Evolutionary conservation across 2,113 vertebrate species (phyloP).

Genomic region (Loxodonta africana): DNA sequence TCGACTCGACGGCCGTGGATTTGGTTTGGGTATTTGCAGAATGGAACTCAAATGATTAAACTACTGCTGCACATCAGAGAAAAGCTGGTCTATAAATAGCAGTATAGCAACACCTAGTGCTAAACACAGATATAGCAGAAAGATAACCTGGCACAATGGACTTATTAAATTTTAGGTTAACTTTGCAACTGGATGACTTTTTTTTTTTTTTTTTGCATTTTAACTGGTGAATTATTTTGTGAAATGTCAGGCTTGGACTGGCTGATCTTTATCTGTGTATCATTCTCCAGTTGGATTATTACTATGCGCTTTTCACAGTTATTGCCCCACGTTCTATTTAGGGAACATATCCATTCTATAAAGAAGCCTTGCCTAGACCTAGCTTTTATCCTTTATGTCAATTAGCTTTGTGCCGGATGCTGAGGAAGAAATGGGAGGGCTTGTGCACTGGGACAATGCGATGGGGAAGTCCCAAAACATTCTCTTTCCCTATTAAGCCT

Average conservation of each 20-base stretch:
- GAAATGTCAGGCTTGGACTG: not conserved
- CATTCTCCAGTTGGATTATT: not conserved
- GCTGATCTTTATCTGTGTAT: not conserved
- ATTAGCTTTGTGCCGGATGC: not conserved
- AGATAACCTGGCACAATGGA: not conserved
- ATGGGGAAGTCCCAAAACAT: not conserved
- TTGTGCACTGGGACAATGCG: not conserved
- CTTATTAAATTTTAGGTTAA: not conserved
- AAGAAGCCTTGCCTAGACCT: not conserved
- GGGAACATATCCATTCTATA: not conserved
- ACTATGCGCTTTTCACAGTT: not conserved
- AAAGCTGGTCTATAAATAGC: slow-evolving; percentile 79
- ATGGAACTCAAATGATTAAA: slow-evolving; percentile 64
- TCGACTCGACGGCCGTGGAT: too few relatives aligned
- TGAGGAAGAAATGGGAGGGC: not conserved
- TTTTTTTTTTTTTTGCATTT: not conserved
- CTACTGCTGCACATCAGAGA: not conserved
- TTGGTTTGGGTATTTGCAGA: not conserved
- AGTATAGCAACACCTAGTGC: slow-evolving; percentile 90
- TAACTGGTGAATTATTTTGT: not conserved
- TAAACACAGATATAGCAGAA: slow-evolving; percentile 83
- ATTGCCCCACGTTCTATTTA: not conserved
- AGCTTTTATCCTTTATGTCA: slow-evolving; percentile 50
- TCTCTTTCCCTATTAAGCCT: not conserved
- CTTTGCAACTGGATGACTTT: not conserved